Evolutionary conservation across 2,797 vertebrate species (phyloP).

Genomic region (Melopsittacus undulatus): DNA sequence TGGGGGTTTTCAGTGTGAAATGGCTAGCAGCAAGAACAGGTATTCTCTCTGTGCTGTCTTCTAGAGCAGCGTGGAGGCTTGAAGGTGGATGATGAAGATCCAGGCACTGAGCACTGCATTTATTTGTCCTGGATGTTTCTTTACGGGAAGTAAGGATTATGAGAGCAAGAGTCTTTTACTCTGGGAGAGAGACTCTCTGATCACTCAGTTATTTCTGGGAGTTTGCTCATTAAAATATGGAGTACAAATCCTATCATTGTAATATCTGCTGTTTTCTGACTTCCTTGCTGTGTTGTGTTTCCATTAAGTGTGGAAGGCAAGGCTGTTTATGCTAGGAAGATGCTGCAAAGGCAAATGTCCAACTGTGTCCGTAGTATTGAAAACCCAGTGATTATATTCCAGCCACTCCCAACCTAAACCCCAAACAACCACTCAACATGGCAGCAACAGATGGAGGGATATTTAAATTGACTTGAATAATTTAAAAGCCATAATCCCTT

Average conservation of each 20-base stretch:
- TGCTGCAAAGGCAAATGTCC: not conserved
- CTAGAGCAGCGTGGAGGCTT: not conserved
- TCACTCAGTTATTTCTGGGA: not conserved
- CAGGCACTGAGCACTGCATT: not conserved
- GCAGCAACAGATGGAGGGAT: not conserved
- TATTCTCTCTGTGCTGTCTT: not conserved
- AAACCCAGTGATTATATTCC: not conserved
- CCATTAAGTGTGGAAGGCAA: not conserved
- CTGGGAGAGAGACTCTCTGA: not conserved
- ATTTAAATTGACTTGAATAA: not conserved
- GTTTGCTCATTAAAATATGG: not conserved
- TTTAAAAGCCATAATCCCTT: not conserved
- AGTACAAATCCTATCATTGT: not conserved
- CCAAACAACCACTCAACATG: not conserved
- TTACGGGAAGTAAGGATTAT: not conserved
- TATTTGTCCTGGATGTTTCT: not conserved
- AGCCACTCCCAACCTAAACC: not conserved
- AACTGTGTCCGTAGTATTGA: not conserved
- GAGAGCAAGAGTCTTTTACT: not conserved
- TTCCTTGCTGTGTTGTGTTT: not conserved
- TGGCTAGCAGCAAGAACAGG: not conserved
- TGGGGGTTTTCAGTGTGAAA: not conserved
- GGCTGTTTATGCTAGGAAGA: not conserved
- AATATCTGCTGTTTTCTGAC: not conserved
- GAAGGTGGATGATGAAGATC: not conserved